A percentile compares a stretch with the other conserved stretches of the same genome.
Evolutionary conservation across 2,113 vertebrate genomes (phyloP).

Genomic region (Cygnus atratus): DNA sequence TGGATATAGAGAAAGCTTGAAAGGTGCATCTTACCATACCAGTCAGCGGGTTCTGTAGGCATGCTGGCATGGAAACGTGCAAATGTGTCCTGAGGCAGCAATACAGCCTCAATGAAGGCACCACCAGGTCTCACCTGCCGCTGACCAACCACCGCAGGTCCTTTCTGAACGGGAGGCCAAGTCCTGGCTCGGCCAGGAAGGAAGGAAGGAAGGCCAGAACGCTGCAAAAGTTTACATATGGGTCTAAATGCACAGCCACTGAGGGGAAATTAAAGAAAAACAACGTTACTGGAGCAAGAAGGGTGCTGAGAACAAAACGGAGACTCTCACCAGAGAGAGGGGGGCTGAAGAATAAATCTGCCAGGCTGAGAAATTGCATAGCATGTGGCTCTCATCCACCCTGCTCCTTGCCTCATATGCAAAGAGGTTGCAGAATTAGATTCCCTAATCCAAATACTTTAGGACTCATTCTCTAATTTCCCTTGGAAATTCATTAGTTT

Average conservation of each 20-base stretch:
- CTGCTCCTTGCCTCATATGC: slow-evolving; percentile 19
- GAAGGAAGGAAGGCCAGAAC: background rate
- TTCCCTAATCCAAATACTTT: slow-evolving; percentile 61
- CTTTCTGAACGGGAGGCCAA: background rate
- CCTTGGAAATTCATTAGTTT: slow-evolving; percentile 69
- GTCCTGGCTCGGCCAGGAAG: background rate
- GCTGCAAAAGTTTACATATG: background rate
- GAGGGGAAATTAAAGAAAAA: background rate
- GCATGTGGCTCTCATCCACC: slow-evolving; percentile 20
- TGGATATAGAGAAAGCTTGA: background rate
- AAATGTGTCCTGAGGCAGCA: background rate
- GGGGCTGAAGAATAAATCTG: background rate
- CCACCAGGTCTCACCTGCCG: background rate
- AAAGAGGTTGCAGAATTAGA: slow-evolving; percentile 51
- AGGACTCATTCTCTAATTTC: slow-evolving; percentile 66
- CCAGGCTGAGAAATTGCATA: background rate
- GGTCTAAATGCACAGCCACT: background rate
- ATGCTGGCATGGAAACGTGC: background rate
- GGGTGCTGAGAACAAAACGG: background rate
- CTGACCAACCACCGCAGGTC: background rate
- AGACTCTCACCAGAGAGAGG: background rate
- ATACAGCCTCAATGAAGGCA: background rate
- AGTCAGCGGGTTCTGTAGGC: background rate
- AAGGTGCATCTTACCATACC: background rate
- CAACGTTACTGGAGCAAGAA: background rate